Conservation (phyloP, 2,797 vertebrate species). For the Melanotaenia boesemani region DNA sequence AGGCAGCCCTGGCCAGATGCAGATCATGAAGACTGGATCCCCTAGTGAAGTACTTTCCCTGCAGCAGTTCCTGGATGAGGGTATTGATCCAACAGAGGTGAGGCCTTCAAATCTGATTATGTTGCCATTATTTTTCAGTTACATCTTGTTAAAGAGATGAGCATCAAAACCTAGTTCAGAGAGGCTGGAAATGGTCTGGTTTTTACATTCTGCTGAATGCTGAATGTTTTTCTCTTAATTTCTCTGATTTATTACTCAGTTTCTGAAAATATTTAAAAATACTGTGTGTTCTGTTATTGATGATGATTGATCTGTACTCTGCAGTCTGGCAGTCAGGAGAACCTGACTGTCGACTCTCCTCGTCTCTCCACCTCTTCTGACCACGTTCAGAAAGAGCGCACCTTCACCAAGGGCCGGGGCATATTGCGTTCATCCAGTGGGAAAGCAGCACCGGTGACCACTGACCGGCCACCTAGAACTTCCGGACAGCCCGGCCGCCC, state of each 20-base stretch:
- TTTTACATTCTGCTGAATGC: not conserved
- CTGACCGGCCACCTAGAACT: conserved; percentile 66
- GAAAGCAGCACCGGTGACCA: conserved; percentile 76
- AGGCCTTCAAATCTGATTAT: conserved; percentile 21
- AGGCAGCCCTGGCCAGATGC: conserved; percentile 64
- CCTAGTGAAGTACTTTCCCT: conserved; percentile 91
- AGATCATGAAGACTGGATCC: conserved; percentile 80
- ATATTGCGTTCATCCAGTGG: conserved; percentile 92
- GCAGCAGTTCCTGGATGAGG: conserved; percentile 96
- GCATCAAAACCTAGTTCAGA: not conserved
- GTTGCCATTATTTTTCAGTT: not conserved
- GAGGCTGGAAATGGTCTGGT: not conserved
- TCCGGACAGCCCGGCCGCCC: conserved; percentile 77
- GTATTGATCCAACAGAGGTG: conserved; percentile 85
- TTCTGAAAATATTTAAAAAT: not conserved
- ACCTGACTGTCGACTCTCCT: conserved; percentile 91
- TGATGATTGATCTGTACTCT: conserved; percentile 37
- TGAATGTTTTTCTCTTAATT: not conserved
- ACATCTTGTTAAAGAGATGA: too few species aligned
- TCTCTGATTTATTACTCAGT: too few species aligned
- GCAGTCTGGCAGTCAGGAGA: conserved; percentile 92
- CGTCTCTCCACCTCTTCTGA: conserved; percentile 87
- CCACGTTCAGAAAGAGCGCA: conserved; percentile 84
- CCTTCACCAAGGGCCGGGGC: conserved; percentile 77
- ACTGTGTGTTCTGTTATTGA: not conserved